Base-by-base conservation (phyloP, 2,113 vertebrate species). In the Oncorhynchus nerka region DNA sequence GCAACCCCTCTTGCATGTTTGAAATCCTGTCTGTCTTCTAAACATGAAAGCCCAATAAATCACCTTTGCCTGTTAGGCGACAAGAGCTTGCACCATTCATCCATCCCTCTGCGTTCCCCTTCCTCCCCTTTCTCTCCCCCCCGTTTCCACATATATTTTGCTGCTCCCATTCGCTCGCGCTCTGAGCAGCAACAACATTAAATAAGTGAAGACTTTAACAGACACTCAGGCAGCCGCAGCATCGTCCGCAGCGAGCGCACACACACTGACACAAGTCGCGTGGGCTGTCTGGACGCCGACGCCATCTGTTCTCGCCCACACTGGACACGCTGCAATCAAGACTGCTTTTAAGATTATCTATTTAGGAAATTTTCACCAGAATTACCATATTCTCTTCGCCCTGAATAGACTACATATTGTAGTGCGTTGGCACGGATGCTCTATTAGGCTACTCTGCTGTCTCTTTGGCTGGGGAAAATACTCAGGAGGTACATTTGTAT, bases 81-180 rank as follows among this genome's bases (percentile, higher is more conserved):
- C 62, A 51, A n/a, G 73, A 75, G 73, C 39, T 45, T 34, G 64
- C 49, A 20, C 67, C 32, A 32, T 9, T 19, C 24, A 28, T 30
- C 67, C 24, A 28, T 30, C 67, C 22, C 11, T 20, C 61, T 22
- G 49, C 20, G 9, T 62, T 57, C 66, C 20, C 39, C 45, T 62
- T 15, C 26, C 70, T 26, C 65, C 26, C 65, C 11, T 45, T 28
- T 45, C n/a, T 26, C 22, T 51, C 49, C 28, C 20, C 20, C 39
- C 22, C 65, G 39, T 55, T 65, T 66, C 67, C 71, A 83, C 86
- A 82, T 84, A 20, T 67, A 57, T 28, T 24, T 55, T 39, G 12
- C 74, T 84, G 86, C 89, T 91, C 84, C 87, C 88, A 90, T 90
- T 88, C 89, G 86, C 85, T 86, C 88, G 88, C 86, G 67, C 89